These are phyloP conservation scores for Drosophila colorata DNA, from an alignment of 2,888 invertebrate genomes.

Conservation along the genomic window DNA sequence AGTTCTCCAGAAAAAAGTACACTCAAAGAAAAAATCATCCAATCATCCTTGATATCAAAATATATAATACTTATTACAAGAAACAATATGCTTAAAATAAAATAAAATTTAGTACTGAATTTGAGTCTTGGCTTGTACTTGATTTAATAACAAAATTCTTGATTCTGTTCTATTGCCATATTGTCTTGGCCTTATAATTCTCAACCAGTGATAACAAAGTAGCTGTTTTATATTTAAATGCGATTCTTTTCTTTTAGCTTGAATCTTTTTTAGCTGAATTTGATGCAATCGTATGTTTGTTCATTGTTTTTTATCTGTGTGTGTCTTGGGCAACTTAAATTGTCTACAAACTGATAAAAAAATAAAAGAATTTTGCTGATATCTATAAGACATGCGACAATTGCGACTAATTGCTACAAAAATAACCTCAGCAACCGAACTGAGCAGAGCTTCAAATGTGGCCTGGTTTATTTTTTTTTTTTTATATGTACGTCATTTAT, in stretches of 20 bases:
- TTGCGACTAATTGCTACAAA: conserved; percentile 44
- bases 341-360: conserved; percentile 23
- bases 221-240: neutral
- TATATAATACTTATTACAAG: no score
- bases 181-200: neutral
- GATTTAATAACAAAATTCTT: neutral
- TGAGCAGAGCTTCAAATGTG: conserved; percentile 14
- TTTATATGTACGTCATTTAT: neutral
- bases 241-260: neutral
- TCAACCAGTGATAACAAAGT: neutral
- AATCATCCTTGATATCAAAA: no score
- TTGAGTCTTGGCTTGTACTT: no score
- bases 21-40: no score
- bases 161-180: neutral
- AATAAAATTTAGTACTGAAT: no score
- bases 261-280: neutral
- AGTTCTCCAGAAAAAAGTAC: no score
- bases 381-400: conserved; percentile 24
- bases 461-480: conserved; percentile 14
- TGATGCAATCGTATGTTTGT: conserved; percentile 1
- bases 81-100: no score
- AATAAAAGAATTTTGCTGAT: conserved; percentile 15
- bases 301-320: conserved; percentile 1
- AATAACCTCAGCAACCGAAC: conserved; percentile 9
- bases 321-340: conserved; percentile 21